Evolutionary conservation across 2,888 invertebrate species (phyloP).

Genomic region (Athalia rosae): DNA sequence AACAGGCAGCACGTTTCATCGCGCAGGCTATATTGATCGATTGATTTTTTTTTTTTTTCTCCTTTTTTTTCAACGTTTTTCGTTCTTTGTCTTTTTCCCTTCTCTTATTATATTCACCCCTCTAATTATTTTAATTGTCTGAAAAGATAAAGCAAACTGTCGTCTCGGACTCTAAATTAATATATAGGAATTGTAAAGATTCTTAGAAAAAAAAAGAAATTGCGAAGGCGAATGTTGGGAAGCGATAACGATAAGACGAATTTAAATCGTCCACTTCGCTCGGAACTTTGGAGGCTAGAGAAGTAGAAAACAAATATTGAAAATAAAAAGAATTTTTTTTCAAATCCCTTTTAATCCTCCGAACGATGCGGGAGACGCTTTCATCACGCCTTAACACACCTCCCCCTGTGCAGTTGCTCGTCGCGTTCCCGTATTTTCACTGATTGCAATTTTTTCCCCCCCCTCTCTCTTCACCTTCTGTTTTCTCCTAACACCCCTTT

Average conservation of each 20-base stretch:
- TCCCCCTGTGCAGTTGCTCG: background rate
- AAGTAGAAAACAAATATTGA: slow-evolving; percentile 21
- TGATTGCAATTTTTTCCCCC: slow-evolving; percentile 14
- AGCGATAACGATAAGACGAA: slow-evolving; percentile 9
- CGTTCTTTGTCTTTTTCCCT: background rate
- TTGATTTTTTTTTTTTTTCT: background rate
- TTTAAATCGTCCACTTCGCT: background rate
- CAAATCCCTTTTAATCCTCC: slow-evolving; percentile 15
- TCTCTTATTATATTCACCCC: background rate
- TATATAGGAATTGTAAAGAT: too few species aligned
- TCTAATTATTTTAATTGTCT: background rate
- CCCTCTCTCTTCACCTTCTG: background rate
- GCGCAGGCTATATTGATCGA: too few species aligned
- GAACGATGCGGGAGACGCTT: background rate
- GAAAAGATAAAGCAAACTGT: background rate
- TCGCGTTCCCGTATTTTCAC: slow-evolving; percentile 15
- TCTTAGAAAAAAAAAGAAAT: background rate
- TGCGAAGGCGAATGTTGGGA: slow-evolving; percentile 17
- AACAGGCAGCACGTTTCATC: too few species aligned
- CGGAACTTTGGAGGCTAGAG: background rate
- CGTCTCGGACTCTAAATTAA: too few species aligned
- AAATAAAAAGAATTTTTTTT: background rate
- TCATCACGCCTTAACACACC: slow-evolving; percentile 15
- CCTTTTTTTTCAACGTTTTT: background rate
- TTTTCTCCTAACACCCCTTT: background rate